Conservation (phyloP, 2,113 vertebrate species). For the Holacanthus passer region DNA sequence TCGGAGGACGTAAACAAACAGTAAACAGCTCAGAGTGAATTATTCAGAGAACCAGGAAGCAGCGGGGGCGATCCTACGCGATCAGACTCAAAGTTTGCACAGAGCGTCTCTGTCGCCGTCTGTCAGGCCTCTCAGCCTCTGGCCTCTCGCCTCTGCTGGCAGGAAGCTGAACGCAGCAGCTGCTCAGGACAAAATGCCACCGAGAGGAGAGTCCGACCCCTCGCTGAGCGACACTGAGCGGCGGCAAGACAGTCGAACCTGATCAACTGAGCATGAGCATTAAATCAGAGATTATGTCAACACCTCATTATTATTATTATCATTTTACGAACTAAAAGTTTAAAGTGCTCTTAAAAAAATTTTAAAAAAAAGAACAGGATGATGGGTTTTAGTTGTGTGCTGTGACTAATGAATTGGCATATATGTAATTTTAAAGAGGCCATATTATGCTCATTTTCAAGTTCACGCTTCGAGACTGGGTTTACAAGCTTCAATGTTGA, state of each 20-base stretch:
- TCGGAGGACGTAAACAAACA: background rate
- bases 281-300: background rate
- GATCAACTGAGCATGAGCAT: background rate
- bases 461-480: too few species aligned
- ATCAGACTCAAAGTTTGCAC: conserved; percentile 24
- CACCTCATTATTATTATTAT: background rate
- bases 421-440: too few species aligned
- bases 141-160: conserved; percentile 19
- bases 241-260: background rate
- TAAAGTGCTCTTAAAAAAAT: too few species aligned
- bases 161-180: conserved; percentile 54
- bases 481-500: too few species aligned
- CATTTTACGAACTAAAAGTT: too few species aligned
- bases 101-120: background rate
- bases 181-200: conserved; percentile 40
- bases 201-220: background rate
- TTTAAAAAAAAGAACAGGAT: background rate
- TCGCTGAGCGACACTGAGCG: background rate
- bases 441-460: too few species aligned
- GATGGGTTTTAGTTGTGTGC: background rate
- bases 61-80: background rate
- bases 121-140: conserved; percentile 25
- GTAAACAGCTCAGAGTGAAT: conserved; percentile 43
- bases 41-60: conserved; percentile 41
- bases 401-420: too few species aligned